Base-by-base conservation (phyloP, 1,140 invertebrate genomes). In the Drosophila nigrodunni region DNA sequence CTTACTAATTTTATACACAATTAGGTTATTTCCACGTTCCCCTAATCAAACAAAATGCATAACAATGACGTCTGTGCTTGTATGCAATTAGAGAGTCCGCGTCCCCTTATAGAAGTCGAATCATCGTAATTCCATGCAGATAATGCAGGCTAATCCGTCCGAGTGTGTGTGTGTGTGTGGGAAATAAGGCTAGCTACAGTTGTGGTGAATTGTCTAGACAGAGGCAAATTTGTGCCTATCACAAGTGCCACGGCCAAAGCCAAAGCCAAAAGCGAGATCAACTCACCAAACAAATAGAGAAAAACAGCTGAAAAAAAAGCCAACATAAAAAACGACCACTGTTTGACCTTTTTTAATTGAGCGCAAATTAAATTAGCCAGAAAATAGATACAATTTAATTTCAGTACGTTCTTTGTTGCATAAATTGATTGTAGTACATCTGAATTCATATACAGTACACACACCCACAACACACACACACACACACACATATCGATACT, bases 331-430 rank as follows among this genome's bases (percentile, higher is more conserved):
- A 67, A 65, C 67, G 76, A 78, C 76, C 73, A 75, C 57, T 78
- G 41, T 83, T 81, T 77, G 80, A 83, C 77, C 74, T 89, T 80
- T 87, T 89, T 89, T 88, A 88, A 88, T 89, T 88, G 85, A 85
- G 80, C 81, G 70, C 64, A 85, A 88, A 88, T 89, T 89, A 89
- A 89, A 89, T 89, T 88, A 89, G 74, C 85, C 80, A 74, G 62
- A 79, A 88, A 88, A 88, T 77, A 89, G 80, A 89, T 78, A 89
- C 85, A 89, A 74, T 81, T 89, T 85, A 76, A 89, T 89, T 89
- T 74, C 67, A 67, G 50, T 66, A 73, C 70, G 46, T 67, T 87
- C 57, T 64, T 77, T 66, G 55, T 79, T 46, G 49, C 55, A 64
- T 64, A 65, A 54, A 43, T 58, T 59, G 9, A 52, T 52, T 59